phyloP scores from a whole-genome alignment of 2,797 vertebrate genomes.

The Anolis apletophallus region DNA sequence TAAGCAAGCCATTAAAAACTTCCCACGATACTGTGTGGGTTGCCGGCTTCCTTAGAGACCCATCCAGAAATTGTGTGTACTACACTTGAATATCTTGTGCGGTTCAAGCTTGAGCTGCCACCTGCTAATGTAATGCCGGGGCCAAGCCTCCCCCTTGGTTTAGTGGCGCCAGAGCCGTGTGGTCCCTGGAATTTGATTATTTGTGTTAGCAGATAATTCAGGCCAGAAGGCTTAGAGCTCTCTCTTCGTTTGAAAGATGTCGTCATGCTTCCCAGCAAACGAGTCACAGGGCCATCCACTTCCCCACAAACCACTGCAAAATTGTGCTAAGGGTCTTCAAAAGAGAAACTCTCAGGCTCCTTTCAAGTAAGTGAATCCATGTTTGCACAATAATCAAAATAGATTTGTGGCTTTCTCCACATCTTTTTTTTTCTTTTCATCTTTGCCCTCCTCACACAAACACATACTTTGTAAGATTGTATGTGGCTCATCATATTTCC shows the following conservation, averaged over 20 bases:
- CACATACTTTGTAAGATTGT: neutral
- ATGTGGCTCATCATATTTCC: neutral
- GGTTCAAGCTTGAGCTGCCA: slow-evolving; percentile 67
- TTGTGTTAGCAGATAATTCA: slow-evolving; percentile 83
- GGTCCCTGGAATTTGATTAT: slow-evolving; percentile 79
- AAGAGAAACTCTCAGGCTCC: neutral
- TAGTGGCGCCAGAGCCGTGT: slow-evolving; percentile 71
- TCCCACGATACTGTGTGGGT: slow-evolving; percentile 63
- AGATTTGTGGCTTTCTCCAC: neutral
- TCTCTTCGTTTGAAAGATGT: slow-evolving; percentile 68
- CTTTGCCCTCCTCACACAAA: neutral
- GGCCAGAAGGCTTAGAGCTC: slow-evolving; percentile 75
- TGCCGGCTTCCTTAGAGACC: slow-evolving; percentile 59
- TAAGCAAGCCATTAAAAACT: slow-evolving; percentile 70
- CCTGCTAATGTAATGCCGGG: slow-evolving; percentile 61
- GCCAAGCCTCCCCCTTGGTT: slow-evolving; percentile 43
- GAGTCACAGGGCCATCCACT: neutral
- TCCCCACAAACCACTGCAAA: slow-evolving; percentile 1
- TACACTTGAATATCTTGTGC: slow-evolving; percentile 47
- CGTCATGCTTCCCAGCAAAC: slow-evolving; percentile 71
- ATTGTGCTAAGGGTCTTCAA: neutral
- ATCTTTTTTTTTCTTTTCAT: neutral
- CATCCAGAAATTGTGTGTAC: slow-evolving; percentile 40
- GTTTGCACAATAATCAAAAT: slow-evolving; percentile 9
- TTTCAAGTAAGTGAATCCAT: slow-evolving; percentile 11